Conservation (phyloP, 2,888 invertebrate genomes). For the Oxyteleia sp. region DNA sequence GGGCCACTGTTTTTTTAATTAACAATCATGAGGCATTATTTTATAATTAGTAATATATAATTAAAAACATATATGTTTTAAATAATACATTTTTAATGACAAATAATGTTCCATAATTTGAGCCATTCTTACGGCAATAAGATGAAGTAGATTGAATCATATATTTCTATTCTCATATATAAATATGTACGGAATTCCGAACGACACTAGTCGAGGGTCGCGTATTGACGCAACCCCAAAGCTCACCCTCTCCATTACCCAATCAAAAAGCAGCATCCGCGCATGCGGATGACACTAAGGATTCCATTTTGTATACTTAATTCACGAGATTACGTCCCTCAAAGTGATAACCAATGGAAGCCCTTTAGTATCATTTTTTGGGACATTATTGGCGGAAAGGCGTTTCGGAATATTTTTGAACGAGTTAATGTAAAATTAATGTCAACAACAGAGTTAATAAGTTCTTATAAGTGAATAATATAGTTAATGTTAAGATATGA, state of each 20-base stretch:
- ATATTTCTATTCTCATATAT: slow-evolving; percentile 26
- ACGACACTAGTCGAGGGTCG: slow-evolving; percentile 63
- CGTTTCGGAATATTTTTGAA: slow-evolving; percentile 11
- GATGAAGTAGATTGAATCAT: slow-evolving; percentile 46
- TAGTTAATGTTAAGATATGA: no score
- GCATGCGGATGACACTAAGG: slow-evolving; percentile 82
- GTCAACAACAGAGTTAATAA: no score
- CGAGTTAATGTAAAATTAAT: no score
- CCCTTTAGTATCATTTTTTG: slow-evolving; percentile 29
- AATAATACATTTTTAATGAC: no score
- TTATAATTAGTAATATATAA: no score
- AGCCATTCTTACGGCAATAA: slow-evolving; percentile 60
- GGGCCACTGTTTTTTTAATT: no score
- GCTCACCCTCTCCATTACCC: slow-evolving; percentile 80
- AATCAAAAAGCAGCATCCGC: slow-evolving; percentile 86
- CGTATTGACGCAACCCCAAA: slow-evolving; percentile 83
- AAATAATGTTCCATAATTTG: no score
- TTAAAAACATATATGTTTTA: no score
- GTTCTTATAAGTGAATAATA: no score
- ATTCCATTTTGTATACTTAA: slow-evolving; percentile 80
- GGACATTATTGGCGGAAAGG: slow-evolving; percentile 4
- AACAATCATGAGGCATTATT: no score
- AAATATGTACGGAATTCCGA: slow-evolving; percentile 45
- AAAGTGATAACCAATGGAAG: slow-evolving; percentile 55
- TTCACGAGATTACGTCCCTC: slow-evolving; percentile 55